Evolutionary conservation across 2,113 vertebrate genomes (phyloP).

Genomic region (Dasypus novemcinctus): DNA sequence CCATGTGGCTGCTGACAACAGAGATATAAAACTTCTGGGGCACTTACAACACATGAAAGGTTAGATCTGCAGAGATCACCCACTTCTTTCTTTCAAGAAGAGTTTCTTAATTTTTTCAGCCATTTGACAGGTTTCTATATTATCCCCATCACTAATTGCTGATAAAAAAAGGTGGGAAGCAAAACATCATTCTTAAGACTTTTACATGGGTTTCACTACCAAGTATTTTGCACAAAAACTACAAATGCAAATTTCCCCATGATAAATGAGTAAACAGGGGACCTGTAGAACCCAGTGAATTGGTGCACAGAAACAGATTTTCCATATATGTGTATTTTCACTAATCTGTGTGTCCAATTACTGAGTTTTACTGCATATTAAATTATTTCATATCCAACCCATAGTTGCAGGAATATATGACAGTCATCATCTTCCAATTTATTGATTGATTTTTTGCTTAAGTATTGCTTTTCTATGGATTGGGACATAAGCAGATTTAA

Average conservation of each 20-base stretch:
- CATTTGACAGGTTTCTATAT: conserved; percentile 56
- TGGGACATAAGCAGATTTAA: conserved; percentile 57
- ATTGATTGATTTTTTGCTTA: conserved; percentile 64
- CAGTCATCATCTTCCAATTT: conserved; percentile 65
- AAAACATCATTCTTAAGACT: conserved; percentile 64
- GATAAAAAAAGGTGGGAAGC: conserved; percentile 72
- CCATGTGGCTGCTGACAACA: conserved; percentile 47
- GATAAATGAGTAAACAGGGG: conserved; percentile 56
- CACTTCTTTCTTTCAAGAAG: conserved; percentile 50
- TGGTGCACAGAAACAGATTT: conserved; percentile 81
- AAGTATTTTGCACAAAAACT: conserved; percentile 70
- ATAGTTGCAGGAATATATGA: conserved; percentile 74
- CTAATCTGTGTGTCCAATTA: conserved; percentile 80
- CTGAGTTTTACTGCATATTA: conserved; percentile 80
- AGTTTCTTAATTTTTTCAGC: conserved; percentile 59
- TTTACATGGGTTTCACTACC: conserved; percentile 68
- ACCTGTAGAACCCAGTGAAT: conserved; percentile 78
- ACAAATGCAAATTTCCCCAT: conserved; percentile 63
- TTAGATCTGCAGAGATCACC: conserved; percentile 37
- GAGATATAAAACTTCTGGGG: conserved; percentile 34
- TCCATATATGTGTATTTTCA: conserved; percentile 80
- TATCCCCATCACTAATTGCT: conserved; percentile 31
- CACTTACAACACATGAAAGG: neutral
- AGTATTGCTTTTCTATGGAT: conserved; percentile 66
- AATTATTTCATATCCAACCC: conserved; percentile 76